Evolutionary conservation across 2,888 invertebrate genomes (phyloP), one percentile per base, ranked within the genome.

Genomic region (Eumerus sabulonum): DNA sequence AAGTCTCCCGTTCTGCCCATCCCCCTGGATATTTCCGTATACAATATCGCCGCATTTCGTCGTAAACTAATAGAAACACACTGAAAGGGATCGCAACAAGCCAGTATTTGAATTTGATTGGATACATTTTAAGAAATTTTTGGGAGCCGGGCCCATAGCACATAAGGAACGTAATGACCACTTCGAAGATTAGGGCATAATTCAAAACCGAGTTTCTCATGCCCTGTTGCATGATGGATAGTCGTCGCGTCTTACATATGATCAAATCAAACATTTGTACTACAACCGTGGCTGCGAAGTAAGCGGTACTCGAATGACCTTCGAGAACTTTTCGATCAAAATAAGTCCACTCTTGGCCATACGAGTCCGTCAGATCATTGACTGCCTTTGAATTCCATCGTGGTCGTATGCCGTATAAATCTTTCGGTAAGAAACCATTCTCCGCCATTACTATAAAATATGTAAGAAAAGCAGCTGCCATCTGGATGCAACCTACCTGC

Each of bases 381-480:
- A 94, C 89, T 1, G 92, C 91, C 82, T 90, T 90, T 57, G 93
- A 92, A 84, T 95, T 95, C 95, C 95, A 95, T 38, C 90, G 86
- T 45, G 90, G 86, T 82, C 95, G 90, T 56, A 95, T 88, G 47
- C 95, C 95, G 85, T 92, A 83, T 18, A 92, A 86, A 47, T 85
- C 85, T n/a, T 82, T 82, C 0, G 96, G 95, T 86, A 92, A 90
- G 88, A 97, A 97, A 0, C 97, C 97, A 85, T 95, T 92, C 87
- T 94, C 94, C 16, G 94, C 94, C 93, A 97, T 93, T 53, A 97
- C 93, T 74, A 95, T 91, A 86, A 96, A 96, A 87, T 96, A 97
- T 9, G 94, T 92, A 85, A 93, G 95, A 90, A 97, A 96, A 36
- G 95, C 97, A 66, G 95, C 95, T 0, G 93, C 91, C 0, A 96